phyloP scores from a whole-genome alignment of 1,140 invertebrate genomes.

The Paraescarpia echinospica region DNA sequence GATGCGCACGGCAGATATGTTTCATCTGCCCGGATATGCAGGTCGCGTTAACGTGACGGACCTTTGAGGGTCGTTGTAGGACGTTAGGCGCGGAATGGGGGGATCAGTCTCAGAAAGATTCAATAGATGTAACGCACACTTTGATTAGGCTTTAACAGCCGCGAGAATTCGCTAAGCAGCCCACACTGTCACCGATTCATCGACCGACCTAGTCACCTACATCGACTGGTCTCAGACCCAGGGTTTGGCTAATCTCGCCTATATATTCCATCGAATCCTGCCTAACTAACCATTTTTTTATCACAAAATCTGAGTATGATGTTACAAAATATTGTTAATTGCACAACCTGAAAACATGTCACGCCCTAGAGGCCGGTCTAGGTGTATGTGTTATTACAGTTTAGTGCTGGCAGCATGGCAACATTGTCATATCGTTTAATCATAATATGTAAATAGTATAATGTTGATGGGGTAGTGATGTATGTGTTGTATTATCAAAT shows the following conservation, averaged over 20 bases:
- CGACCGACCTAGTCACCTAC: background rate
- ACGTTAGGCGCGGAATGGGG: background rate
- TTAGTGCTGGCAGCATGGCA: too few species aligned
- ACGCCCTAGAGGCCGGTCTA: too few species aligned
- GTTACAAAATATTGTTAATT: background rate
- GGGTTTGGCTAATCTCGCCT: background rate
- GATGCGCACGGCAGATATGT: background rate
- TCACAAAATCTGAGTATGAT: background rate
- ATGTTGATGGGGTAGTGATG: too few species aligned
- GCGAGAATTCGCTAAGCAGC: background rate
- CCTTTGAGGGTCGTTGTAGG: background rate
- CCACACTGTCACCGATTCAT: background rate
- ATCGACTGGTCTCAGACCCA: background rate
- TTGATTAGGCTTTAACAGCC: background rate
- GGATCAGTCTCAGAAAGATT: background rate
- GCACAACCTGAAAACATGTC: too few species aligned
- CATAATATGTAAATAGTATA: too few species aligned
- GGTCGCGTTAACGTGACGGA: background rate
- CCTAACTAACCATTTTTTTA: background rate
- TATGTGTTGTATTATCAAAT: too few species aligned
- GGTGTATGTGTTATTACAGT: background rate
- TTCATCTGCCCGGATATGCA: background rate
- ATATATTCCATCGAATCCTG: background rate
- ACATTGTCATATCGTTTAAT: too few species aligned
- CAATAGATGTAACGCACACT: background rate